A percentile compares a stretch with the other conserved stretches of the same genome.
These are phyloP conservation scores for honey bee (Apis mellifera) DNA, from an alignment of 1,140 invertebrate genomes.

Conservation along the genomic window DNA sequence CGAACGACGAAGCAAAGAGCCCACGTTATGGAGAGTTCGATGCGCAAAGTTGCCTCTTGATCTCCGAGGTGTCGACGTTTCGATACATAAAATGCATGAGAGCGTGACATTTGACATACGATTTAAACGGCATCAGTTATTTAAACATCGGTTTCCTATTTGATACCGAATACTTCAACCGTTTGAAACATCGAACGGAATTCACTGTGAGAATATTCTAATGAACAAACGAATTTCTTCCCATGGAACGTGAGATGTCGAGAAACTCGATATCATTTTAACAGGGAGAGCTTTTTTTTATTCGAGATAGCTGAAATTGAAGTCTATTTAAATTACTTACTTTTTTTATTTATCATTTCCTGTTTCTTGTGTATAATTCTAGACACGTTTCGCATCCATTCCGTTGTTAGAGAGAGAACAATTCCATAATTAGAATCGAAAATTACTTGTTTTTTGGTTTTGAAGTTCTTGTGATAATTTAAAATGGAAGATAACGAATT, in stretches of 20 bases:
- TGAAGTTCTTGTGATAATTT: too few relatives aligned
- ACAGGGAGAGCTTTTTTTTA: neutral
- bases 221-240: neutral
- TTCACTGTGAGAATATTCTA: neutral
- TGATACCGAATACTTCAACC: neutral
- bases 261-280: neutral
- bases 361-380: too few relatives aligned
- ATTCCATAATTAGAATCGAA: neutral
- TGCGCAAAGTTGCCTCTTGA: constrained; percentile 29
- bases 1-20: neutral
- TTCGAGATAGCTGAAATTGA: neutral
- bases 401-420: neutral
- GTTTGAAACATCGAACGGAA: neutral
- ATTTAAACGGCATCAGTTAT: neutral
- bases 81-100: constrained; percentile 61
- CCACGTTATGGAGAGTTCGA: constrained; percentile 23
- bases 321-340: neutral
- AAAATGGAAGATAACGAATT: neutral
- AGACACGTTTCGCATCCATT: too few relatives aligned
- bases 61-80: neutral
- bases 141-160: constrained; percentile 8
- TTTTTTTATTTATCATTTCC: neutral
- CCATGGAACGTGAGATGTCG: neutral
- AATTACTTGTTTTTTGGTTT: neutral
- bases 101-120: constrained; percentile 63